Conservation (phyloP, 2,888 invertebrate species). For the Ephialtes manifestator region DNA sequence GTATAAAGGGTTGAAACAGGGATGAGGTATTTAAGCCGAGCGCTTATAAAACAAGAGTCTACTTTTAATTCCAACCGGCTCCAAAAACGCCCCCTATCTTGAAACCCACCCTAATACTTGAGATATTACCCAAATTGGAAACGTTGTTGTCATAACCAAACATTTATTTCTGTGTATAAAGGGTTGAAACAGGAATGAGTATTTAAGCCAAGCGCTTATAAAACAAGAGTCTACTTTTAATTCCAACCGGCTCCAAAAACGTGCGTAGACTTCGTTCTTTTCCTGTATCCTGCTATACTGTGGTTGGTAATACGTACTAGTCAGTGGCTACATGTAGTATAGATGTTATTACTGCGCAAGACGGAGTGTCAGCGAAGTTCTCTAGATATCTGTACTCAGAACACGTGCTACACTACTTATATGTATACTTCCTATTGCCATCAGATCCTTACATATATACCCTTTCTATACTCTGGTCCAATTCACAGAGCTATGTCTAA, state of each 20-base stretch:
- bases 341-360: slow-evolving; percentile 20
- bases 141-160: too few species aligned
- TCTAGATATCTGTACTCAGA: slow-evolving; percentile 19
- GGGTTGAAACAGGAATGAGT: neutral
- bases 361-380: slow-evolving; percentile 20
- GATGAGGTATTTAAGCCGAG: too few species aligned
- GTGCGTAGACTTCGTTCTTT: slow-evolving; percentile 1
- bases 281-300: neutral
- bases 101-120: too few species aligned
- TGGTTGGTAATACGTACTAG: slow-evolving; percentile 7
- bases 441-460: neutral
- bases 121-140: too few species aligned
- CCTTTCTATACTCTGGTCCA: neutral
- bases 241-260: neutral
- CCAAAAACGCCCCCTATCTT: too few species aligned
- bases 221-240: slow-evolving; percentile 14
- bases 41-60: too few species aligned
- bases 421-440: neutral
- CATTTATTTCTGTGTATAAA: neutral
- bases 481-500: neutral
- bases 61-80: too few species aligned
- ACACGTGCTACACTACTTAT: slow-evolving; percentile 36
- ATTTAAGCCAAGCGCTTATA: neutral
- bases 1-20: too few species aligned
- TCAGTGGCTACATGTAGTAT: neutral